Evolutionary conservation across 2,113 vertebrate genomes (phyloP).

Genomic region (Datnioides undecimradiatus): DNA sequence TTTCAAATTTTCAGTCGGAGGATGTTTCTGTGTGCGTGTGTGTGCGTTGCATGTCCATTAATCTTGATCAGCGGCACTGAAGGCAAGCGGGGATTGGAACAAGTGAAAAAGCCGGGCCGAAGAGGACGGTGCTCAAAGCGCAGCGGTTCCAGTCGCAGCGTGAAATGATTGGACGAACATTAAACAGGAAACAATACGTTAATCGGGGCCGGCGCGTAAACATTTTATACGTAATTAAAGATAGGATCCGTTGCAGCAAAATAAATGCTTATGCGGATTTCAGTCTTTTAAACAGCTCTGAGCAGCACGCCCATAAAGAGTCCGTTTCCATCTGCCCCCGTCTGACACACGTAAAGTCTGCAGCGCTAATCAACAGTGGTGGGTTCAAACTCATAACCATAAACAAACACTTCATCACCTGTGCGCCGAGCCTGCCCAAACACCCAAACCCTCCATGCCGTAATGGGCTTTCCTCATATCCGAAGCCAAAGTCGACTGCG

Average conservation of each 20-base stretch:
- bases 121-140: constrained; percentile 7
- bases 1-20: constrained; percentile 55
- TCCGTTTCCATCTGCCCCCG: constrained; percentile 61
- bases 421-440: constrained; percentile 71
- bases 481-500: constrained; percentile 56
- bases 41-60: constrained; percentile 44
- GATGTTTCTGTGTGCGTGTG: constrained; percentile 14
- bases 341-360: constrained; percentile 70
- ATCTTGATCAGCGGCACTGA: constrained; percentile 59
- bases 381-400: constrained; percentile 80
- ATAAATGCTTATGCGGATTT: constrained; percentile 21
- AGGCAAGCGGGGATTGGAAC: constrained; percentile 16
- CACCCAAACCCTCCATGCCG: constrained; percentile 73
- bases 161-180: neutral
- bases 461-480: constrained; percentile 72
- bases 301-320: constrained; percentile 28
- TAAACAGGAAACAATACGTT: neutral
- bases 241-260: neutral
- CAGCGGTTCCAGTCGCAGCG: neutral
- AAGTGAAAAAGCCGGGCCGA: constrained; percentile 24
- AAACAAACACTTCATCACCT: constrained; percentile 84
- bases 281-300: constrained; percentile 37
- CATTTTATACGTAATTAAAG: neutral
- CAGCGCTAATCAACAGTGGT: constrained; percentile 76
- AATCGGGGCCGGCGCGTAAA: neutral